A percentile compares a stretch with the other conserved stretches of the same genome.
These are phyloP conservation scores for Chironomus riparius DNA, from an alignment of 2,888 invertebrate species.

Conservation along the genomic window DNA sequence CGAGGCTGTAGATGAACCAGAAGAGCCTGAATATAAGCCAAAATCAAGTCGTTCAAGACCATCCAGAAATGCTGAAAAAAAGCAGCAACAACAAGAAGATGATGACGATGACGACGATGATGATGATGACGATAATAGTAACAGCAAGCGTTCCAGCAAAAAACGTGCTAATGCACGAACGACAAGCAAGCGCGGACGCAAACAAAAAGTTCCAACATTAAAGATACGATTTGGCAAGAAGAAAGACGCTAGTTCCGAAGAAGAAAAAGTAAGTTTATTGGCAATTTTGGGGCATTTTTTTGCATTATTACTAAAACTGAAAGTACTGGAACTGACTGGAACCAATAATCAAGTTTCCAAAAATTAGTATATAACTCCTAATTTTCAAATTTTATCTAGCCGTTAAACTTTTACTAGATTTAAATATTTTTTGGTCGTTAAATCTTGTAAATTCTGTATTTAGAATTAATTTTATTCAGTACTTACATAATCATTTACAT, in stretches of 20 bases:
- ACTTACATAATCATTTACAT: too few relatives aligned
- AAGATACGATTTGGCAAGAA: constrained; percentile 89
- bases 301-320: too few relatives aligned
- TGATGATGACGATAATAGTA: constrained; percentile 27
- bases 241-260: constrained; percentile 84
- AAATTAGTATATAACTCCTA: too few relatives aligned
- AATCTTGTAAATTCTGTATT: too few relatives aligned
- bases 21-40: constrained; percentile 32
- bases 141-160: constrained; percentile 45
- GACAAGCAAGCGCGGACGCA: constrained; percentile 63
- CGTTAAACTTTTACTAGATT: too few relatives aligned
- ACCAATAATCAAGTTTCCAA: too few relatives aligned
- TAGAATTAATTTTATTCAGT: too few relatives aligned
- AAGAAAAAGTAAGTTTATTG: constrained; percentile 51
- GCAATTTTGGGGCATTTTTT: too few relatives aligned
- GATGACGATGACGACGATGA: constrained; percentile 53
- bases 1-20: not conserved
- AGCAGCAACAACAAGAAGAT: constrained; percentile 51
- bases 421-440: too few relatives aligned
- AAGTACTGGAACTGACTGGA: too few relatives aligned
- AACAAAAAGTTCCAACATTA: constrained; percentile 84
- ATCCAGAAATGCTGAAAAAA: constrained; percentile 44
- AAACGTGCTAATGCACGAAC: constrained; percentile 57
- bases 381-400: too few relatives aligned
- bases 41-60: constrained; percentile 31